Base-by-base conservation (phyloP, 1,140 invertebrate genomes). In the Drosophila miranda region DNA sequence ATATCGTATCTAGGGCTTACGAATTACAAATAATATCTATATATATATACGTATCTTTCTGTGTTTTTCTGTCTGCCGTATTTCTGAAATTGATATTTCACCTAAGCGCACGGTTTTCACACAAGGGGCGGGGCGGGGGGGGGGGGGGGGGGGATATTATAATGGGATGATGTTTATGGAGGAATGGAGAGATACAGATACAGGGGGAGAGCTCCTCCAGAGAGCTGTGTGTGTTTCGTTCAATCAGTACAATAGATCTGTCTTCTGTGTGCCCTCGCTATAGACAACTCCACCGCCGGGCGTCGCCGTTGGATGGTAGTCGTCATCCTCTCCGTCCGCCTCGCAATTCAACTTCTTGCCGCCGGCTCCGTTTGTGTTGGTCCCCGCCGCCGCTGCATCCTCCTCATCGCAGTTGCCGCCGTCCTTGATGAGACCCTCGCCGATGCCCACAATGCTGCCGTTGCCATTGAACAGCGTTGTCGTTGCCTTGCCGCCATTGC, bases 161-260 rank as follows among this genome's bases (percentile, higher is more conserved):
- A 38, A 41, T 19, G 51, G 50, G 38, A 30, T 28, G 13, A 48
- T 14, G 44, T 19, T 5, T 9, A 56, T 9, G 16, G 34, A 7
- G 23, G 26, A 7, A 23, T 26, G 26, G 53, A 19, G 23, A 23
- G 23, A 54, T 26, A 38, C 46, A 48, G 28, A 44, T 46, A 28
- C 14, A 49, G 11, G 28, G 28, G 23, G 34, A 28, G 28, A 44
- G 41, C 51, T 53, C 34, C 34, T 23, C 21, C 53, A 43, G 30
- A 34, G 34, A 43, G 6, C 3, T 11, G 9, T 38, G 34, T 11
- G 3, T 38, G 43, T 30, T 19, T 19, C 19, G 34, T 3, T 45
- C 26, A 8, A 21, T 92, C 86, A 93, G 75, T 93, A 95, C 48
- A 95, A 91, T 77, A 95, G 91, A 90, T 95, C 94, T 4, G 93